phyloP scores from a whole-genome alignment of 2,888 invertebrate species.

The Eumerus sabulonum region DNA sequence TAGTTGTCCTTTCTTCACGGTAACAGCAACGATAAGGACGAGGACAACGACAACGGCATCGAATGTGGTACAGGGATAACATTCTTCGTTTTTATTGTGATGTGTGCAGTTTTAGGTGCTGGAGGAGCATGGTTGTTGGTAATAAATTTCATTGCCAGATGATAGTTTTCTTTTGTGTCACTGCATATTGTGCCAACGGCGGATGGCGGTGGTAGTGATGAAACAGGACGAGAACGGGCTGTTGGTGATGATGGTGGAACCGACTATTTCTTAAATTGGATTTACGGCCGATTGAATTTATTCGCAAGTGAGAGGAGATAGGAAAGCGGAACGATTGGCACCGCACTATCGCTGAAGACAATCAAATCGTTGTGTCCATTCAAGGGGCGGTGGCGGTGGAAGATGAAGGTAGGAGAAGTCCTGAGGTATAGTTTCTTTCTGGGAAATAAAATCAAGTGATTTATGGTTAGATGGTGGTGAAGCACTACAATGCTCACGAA shows the following conservation, averaged over 20 bases:
- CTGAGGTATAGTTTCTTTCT: conserved; percentile 17
- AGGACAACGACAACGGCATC: no score
- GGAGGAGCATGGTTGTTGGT: conserved; percentile 49
- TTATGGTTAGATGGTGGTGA: conserved; percentile 11
- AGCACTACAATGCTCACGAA: neutral
- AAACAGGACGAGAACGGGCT: conserved; percentile 4
- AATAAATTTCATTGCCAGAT: conserved; percentile 65
- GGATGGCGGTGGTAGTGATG: neutral
- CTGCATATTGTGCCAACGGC: conserved; percentile 54
- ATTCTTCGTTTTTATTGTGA: conserved; percentile 43
- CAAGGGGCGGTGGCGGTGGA: conserved; percentile 26
- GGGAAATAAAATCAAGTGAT: conserved; percentile 42
- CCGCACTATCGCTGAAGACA: conserved; percentile 47
- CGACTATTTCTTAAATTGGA: conserved; percentile 60
- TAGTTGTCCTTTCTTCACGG: conserved; percentile 33
- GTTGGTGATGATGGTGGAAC: neutral
- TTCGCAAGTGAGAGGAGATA: conserved; percentile 40
- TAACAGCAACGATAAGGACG: no score
- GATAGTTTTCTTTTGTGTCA: conserved; percentile 69
- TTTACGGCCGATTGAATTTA: conserved; percentile 68
- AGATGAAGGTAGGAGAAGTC: conserved; percentile 15
- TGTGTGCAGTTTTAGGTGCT: conserved; percentile 1
- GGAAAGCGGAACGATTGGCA: conserved; percentile 10
- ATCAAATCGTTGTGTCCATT: conserved; percentile 61
- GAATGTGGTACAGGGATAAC: neutral